These are phyloP conservation scores for Drosophila ezoana DNA, from an alignment of 2,888 invertebrate genomes.

Conservation along the genomic window DNA sequence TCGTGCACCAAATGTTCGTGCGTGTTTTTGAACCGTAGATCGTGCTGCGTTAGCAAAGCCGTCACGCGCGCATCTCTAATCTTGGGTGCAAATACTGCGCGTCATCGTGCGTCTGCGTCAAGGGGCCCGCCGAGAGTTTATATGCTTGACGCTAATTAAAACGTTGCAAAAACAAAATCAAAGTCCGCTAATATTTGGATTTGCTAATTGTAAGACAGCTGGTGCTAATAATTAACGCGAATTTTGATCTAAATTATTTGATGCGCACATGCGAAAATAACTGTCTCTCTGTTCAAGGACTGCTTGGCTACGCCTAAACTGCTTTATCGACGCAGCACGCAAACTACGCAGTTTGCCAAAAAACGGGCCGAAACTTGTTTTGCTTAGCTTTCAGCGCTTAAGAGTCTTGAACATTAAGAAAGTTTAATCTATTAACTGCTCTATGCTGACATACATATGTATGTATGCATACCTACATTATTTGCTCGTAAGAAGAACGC, in stretches of 20 bases:
- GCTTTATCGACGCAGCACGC: not conserved
- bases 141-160: conserved; percentile 30
- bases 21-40: too few species aligned
- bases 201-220: conserved; percentile 15
- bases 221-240: conserved; percentile 10
- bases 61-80: conserved; percentile 1
- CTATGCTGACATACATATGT: too few species aligned
- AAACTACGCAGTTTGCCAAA: not conserved
- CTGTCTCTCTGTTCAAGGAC: not conserved
- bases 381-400: too few species aligned
- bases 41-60: too few species aligned
- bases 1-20: not conserved
- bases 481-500: too few species aligned
- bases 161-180: conserved; percentile 24
- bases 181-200: conserved; percentile 12
- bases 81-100: not conserved
- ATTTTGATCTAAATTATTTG: conserved; percentile 8
- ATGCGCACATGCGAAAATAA: conserved; percentile 10
- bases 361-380: too few species aligned
- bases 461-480: too few species aligned
- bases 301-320: not conserved
- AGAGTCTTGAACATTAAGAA: too few species aligned
- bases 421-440: too few species aligned
- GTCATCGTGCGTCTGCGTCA: conserved; percentile 37
- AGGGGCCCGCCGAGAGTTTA: conserved; percentile 1